Evolutionary conservation across 2,113 vertebrate species (phyloP), one percentile per base, ranked within the genome.

Genomic region (Hoplias malabaricus): DNA sequence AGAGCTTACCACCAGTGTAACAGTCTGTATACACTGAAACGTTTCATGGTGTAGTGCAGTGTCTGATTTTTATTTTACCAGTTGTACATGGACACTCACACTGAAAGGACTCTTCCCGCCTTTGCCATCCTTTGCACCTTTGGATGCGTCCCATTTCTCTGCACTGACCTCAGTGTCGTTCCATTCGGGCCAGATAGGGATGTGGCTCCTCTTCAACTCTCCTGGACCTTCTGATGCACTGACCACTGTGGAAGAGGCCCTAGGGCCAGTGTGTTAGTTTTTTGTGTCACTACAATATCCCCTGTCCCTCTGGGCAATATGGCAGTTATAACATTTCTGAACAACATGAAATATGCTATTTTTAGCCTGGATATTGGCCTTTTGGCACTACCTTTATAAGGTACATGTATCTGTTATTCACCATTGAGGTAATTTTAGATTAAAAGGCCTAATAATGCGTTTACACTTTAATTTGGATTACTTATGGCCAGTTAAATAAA

Each of bases 141-240:
- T 96, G 48, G 79, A 87, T 9, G 71, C 13, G n/a, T 98, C 94
- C 96, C 96, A 98, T 85, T 95, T 98, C 87, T 98, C 98, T 27
- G 89, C 85, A 82, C 88, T 94, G 78, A 98, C 82, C 43, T 97
- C 95, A 1, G 88, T 85, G 75, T 99, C 96, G 25, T 84, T 95
- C 96, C 96, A 99, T 85, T 97, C 96, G 0, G 96, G 94, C 96
- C 96, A 98, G 70, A 98, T 84, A 2, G 91, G 85, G 79, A 91
- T 91, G 65, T 65, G 91, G 72, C 71, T 84, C 57, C 82, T 93
- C 77, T 75, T 88, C 5, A 79, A 56, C 40, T 93, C 90, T 0
- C 12, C 46, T 0, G 79, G 82, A 73, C 63, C 75, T 10, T 84
- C 75, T 16, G 75, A 88, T 21, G 83, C 67, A 4, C 71, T 70